Evolutionary conservation across 2,797 vertebrate genomes (phyloP).

Genomic region (Acanthopagrus latus): DNA sequence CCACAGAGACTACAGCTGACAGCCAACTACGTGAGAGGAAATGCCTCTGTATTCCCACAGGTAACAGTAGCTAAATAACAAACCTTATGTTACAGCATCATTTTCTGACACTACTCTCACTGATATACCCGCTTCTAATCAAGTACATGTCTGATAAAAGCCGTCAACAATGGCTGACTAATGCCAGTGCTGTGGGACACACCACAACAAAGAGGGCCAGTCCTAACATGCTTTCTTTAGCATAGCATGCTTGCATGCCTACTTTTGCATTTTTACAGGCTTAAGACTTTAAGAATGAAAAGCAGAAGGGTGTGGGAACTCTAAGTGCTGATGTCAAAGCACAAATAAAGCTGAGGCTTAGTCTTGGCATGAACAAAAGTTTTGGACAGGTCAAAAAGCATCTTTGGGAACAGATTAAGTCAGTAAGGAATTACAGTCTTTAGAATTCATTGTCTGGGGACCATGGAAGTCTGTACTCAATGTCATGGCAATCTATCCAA

Average conservation of each 20-base stretch:
- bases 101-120: too few relatives aligned
- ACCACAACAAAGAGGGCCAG: too few relatives aligned
- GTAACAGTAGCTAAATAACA: too few relatives aligned
- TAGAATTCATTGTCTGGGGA: neutral
- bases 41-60: too few relatives aligned
- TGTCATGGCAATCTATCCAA: neutral
- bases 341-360: neutral
- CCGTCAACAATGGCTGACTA: too few relatives aligned
- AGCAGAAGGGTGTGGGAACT: neutral
- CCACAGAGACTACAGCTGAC: too few relatives aligned
- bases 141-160: too few relatives aligned
- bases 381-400: neutral
- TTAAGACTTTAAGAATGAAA: neutral
- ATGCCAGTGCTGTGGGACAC: too few relatives aligned
- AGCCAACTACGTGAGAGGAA: too few relatives aligned
- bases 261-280: neutral
- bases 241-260: neutral
- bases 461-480: neutral
- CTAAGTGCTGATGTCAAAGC: neutral
- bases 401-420: neutral
- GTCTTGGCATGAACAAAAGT: neutral
- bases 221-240: neutral
- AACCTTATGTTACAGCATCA: too few relatives aligned
- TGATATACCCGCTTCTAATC: too few relatives aligned
- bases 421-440: neutral